Base-by-base conservation (phyloP, 1,140 invertebrate species). In the Halictus rubicundus region DNA sequence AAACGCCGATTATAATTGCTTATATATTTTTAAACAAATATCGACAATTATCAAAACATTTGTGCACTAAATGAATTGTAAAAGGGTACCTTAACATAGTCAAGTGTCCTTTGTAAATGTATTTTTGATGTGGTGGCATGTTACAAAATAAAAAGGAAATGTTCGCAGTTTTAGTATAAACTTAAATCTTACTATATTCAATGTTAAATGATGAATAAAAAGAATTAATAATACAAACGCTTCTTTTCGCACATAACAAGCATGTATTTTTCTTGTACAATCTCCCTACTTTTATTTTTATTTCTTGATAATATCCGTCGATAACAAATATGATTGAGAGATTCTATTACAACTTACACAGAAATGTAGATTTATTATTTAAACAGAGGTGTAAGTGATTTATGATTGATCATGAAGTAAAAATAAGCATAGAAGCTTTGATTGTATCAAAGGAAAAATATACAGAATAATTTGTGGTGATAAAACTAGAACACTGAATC, bases 281-380 rank as follows among this genome's bases (percentile, higher is more conserved):
- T 60, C 74, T 78, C 9, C 32, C 69, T 78, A 77, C 39, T 71
- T 52, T 73, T 74, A 79, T 68, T 59, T n/a, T 49, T 73, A 65
- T 52, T 79, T 74, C 9, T 66, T 16, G 39, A 64, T 68, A 52
- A 32, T 49, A 74, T 39, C 42, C 66, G 46, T 74, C 16, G 49
- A 60, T 74, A 74, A 79, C 78, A 68, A 79, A 39, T 61, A 79
- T 54, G 16, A 27, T 46, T 23, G n/a, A 37, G 74, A 74, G 16
- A 46, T 79, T 66, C 54, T 74, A 49, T 79, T 74, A 61, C 46
- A 73, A 61, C 64, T 60, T 27, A 32, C 19, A 68, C 19, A 21
- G 42, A 19, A 42, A 79, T 60, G 46, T 42, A 78, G 21, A 54
- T 49, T 61, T 42, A 37, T 59, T 37, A 73, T 66, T 79, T 74